These are phyloP conservation scores for Hirudinaria manillensis DNA, from an alignment of 2,888 invertebrate genomes.

Conservation along the genomic window DNA sequence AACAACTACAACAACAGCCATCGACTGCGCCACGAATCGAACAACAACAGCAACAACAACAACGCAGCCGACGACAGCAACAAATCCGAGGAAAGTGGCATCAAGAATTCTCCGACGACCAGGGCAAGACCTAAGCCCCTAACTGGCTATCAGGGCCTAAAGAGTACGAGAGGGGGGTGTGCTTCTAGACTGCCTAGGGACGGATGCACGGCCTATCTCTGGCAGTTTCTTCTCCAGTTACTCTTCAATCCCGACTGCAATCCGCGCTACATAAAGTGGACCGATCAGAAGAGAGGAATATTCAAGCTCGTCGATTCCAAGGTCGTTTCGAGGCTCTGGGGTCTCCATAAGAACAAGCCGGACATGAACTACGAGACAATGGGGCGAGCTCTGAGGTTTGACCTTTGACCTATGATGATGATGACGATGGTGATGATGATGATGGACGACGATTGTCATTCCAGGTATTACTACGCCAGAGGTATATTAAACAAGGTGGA, in stretches of 20 bases:
- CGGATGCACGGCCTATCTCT: conserved; percentile 32
- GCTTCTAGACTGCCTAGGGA: conserved; percentile 26
- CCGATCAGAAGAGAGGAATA: conserved; percentile 60
- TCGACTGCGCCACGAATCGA: neutral
- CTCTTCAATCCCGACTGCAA: conserved; percentile 32
- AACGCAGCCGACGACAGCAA: neutral
- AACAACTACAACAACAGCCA: conserved; percentile 9
- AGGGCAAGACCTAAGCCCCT: neutral
- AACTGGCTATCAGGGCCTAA: neutral
- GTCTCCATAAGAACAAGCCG: conserved; percentile 98
- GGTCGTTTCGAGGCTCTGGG: conserved; percentile 96
- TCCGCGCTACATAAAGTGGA: conserved; percentile 34
- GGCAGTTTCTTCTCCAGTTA: conserved; percentile 34
- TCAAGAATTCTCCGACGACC: neutral
- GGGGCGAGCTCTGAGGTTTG: conserved; percentile 85
- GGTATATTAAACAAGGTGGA: conserved; percentile 98
- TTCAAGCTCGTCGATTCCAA: conserved; percentile 99
- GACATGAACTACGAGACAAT: conserved; percentile 99
- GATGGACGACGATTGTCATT: conserved; percentile 6
- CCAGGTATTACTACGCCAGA: conserved; percentile 88
- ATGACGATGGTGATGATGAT: neutral
- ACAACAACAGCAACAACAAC: conserved; percentile 9
- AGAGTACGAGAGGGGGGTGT: neutral
- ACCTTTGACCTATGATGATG: neutral
- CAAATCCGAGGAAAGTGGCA: neutral